Conservation (phyloP, 2,888 invertebrate genomes). For the Scaptomyza tumidula region DNA sequence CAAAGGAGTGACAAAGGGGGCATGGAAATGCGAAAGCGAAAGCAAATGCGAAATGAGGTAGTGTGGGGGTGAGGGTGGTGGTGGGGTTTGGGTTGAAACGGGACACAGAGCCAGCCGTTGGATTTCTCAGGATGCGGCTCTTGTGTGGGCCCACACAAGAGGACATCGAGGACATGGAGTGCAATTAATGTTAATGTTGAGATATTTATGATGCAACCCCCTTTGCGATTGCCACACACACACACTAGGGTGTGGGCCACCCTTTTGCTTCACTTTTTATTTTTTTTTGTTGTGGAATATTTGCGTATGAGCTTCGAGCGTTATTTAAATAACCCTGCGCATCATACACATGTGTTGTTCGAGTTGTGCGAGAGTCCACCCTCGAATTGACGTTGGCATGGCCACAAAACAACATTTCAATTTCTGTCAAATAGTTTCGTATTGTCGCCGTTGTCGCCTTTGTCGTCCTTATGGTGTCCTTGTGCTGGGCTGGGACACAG, state of each 20-base stretch:
- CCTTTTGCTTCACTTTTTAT: conserved; percentile 26
- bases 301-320: conserved; percentile 63
- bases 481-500: conserved; percentile 4
- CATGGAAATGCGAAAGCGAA: neutral
- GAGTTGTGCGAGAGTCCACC: conserved; percentile 44
- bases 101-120: conserved; percentile 66
- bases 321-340: conserved; percentile 62
- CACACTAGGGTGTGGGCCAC: conserved; percentile 41
- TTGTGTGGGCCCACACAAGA: conserved; percentile 81
- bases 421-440: conserved; percentile 78
- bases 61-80: neutral
- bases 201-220: conserved; percentile 81
- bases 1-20: neutral
- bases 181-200: conserved; percentile 83
- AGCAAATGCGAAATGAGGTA: neutral
- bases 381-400: conserved; percentile 58
- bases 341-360: conserved; percentile 3
- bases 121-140: conserved; percentile 73
- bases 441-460: conserved; percentile 34
- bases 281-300: conserved; percentile 37
- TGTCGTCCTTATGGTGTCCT: conserved; percentile 17
- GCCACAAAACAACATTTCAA: conserved; percentile 75
- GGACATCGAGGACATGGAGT: conserved; percentile 83
- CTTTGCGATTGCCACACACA: conserved; percentile 25
- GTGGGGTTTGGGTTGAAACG: neutral